These are phyloP conservation scores for Solea senegalensis DNA, from an alignment of 2,113 vertebrate species.

Conservation along the genomic window DNA sequence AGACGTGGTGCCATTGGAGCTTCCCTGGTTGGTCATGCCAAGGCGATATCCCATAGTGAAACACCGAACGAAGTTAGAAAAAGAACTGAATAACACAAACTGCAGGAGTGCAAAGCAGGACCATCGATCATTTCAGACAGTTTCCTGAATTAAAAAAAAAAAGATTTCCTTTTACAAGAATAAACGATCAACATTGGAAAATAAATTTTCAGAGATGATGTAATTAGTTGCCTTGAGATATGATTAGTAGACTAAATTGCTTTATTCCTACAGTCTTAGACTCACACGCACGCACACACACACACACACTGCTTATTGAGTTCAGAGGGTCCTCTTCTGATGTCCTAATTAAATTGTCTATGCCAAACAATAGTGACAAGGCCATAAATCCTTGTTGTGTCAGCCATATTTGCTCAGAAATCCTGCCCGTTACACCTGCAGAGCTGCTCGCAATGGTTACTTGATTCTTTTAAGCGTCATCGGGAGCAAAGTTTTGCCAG, in stretches of 20 bases:
- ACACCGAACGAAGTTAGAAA: no score
- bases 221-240: slow-evolving; percentile 47
- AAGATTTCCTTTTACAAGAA: slow-evolving; percentile 40
- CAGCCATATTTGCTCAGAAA: neutral
- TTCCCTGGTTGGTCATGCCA: no score
- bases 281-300: slow-evolving; percentile 3
- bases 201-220: slow-evolving; percentile 53
- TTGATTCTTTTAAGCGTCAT: neutral
- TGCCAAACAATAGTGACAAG: neutral
- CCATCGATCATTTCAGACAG: slow-evolving; percentile 61
- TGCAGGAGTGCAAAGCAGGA: slow-evolving; percentile 22
- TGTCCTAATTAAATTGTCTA: slow-evolving; percentile 21
- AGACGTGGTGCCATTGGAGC: no score
- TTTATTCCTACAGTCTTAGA: neutral
- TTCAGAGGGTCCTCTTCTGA: neutral
- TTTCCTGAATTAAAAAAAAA: slow-evolving; percentile 17
- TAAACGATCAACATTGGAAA: slow-evolving; percentile 62
- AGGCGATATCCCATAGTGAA: no score
- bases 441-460: neutral
- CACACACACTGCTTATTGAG: neutral
- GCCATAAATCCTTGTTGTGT: neutral
- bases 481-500: neutral
- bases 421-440: neutral
- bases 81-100: slow-evolving; percentile 37
- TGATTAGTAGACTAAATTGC: slow-evolving; percentile 1